Evolutionary conservation across 2,797 vertebrate genomes (phyloP).

Genomic region (Poecilia wingei): DNA sequence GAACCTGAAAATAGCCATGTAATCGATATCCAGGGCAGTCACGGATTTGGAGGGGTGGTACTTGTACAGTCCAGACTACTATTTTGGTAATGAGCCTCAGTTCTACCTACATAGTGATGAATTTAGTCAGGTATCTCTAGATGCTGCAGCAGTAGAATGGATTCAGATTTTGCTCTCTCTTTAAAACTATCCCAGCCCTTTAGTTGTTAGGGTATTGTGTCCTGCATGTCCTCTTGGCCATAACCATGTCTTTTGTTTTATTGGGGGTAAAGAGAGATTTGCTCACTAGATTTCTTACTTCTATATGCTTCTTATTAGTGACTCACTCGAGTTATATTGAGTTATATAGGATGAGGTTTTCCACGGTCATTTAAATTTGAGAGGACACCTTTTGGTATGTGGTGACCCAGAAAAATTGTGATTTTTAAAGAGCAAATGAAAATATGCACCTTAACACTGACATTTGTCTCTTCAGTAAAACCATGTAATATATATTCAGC

Average conservation of each 20-base stretch:
- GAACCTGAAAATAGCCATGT: background rate
- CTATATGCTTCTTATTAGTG: background rate
- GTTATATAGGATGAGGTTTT: background rate
- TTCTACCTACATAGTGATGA: background rate
- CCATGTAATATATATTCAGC: background rate
- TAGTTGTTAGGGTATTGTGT: background rate
- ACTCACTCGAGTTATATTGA: background rate
- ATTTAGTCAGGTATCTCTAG: background rate
- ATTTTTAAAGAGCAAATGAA: background rate
- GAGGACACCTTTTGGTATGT: background rate
- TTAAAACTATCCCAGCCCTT: background rate
- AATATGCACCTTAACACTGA: background rate
- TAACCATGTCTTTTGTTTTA: background rate
- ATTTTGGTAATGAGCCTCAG: background rate
- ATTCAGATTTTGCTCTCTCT: background rate
- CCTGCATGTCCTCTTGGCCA: background rate
- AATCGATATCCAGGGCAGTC: background rate
- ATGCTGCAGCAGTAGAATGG: background rate
- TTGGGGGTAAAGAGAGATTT: background rate
- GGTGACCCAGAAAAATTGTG: background rate
- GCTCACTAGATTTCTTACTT: background rate
- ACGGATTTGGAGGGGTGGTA: background rate
- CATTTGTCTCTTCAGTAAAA: background rate
- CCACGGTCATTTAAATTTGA: background rate
- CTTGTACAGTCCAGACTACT: background rate